These are phyloP conservation scores for Diadegma fenestrale DNA, from an alignment of 2,888 invertebrate genomes.

Conservation along the genomic window DNA sequence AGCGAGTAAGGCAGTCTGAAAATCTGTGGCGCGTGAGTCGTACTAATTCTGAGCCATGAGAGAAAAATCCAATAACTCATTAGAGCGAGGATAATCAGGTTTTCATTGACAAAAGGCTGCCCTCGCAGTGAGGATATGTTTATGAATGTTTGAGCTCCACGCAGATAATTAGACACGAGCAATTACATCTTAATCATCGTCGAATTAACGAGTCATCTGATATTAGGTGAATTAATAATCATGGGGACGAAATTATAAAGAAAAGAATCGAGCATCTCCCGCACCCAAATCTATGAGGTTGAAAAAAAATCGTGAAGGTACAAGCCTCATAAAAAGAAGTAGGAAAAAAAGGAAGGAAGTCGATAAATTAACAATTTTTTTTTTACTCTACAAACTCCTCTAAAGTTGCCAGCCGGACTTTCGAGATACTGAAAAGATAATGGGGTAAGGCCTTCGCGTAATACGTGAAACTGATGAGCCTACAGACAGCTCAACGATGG, in stretches of 20 bases:
- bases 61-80: conserved; percentile 52
- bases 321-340: not conserved
- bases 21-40: conserved; percentile 22
- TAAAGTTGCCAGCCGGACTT: conserved; percentile 32
- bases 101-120: conserved; percentile 20
- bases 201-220: not conserved
- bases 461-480: conserved; percentile 34
- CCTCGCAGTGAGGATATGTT: conserved; percentile 24
- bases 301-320: not conserved
- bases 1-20: conserved; percentile 24
- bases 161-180: conserved; percentile 33
- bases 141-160: conserved; percentile 4
- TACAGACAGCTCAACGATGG: conserved; percentile 2
- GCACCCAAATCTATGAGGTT: not conserved
- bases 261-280: not conserved
- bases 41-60: conserved; percentile 9
- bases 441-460: conserved; percentile 7
- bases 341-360: not conserved
- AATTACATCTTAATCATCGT: not conserved
- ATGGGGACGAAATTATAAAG: not conserved
- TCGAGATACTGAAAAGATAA: conserved; percentile 29
- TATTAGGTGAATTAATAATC: not conserved
- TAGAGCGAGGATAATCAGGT: conserved; percentile 43
- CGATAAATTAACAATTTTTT: not conserved
- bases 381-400: not conserved